Evolutionary conservation across 2,113 vertebrate genomes (phyloP), one percentile per base, ranked within the genome.

Genomic region (Corythornis madagascariensis): DNA sequence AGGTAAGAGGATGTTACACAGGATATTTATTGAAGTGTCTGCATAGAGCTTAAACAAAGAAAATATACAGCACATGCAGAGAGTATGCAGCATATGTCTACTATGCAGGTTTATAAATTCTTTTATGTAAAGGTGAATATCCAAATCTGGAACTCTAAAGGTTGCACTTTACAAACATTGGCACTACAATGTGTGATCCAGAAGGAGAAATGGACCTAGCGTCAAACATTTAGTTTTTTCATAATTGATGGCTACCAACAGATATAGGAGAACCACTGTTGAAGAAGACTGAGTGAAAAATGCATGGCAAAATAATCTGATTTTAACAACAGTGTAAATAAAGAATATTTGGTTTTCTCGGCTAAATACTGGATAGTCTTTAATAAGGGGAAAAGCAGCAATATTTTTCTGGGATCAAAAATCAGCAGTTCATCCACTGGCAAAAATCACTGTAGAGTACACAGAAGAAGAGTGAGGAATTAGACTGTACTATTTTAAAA

Each of bases 401-500:
- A 5, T 85, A 59, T 80, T 91, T 89, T 94, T 77, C 60, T 83
- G 56, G 60, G 71, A 74, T 24, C 43, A 64, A 85, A 89, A 95
- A 64, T 38, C 25, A 83, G 66, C 59, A 85, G 56, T 80, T 83
- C 2, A 4, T 53, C 69, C 79, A 16, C 67, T 92, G 75, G 74
- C 84, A 74, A 45, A 47, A 42, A 28, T 71, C 31, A 40, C 60
- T 48, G 18, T 45, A 80, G 67, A 83, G 71, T 67, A 73, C 40
- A 66, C 0, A 0, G 76, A 86, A 96, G 57, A 72, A 85, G 52
- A 89, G n/a, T 22, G 25, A 91, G 28, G 47, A 81, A 92, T 77
- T 85, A 66, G 55, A 50, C 63, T 86, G 21, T 67, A 56, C 43
- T 91, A 31, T 91, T 92, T 96, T 74, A 94, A 91, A 95, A 95